Base-by-base conservation (phyloP, 2,888 invertebrate species). In the Ochropleura plecta region DNA sequence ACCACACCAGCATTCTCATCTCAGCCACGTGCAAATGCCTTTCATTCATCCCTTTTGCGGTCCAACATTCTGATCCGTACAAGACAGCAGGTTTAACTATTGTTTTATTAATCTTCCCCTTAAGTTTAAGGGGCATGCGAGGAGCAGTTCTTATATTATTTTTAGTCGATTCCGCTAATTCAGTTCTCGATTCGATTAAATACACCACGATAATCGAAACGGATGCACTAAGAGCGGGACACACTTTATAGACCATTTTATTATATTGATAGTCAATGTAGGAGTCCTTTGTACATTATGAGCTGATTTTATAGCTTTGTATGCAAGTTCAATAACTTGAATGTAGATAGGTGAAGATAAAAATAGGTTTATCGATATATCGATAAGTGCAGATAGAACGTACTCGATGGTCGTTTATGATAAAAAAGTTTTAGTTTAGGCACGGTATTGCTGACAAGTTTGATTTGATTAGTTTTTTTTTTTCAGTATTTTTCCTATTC, bases 301-400 rank as follows among this genome's bases (percentile, higher is more conserved):
- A 76, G 65, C 40, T 30, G 64, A 66, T 83, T 76, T 86, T 76
- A 76, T 76, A 59, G 67, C 73, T 59, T 40, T 63, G 40, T 73
- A 59, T 60, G 70, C 70, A 82, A 76, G 85, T 79, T 82, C 87
- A 85, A 77, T 87, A 87, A 85, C 87, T 85, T 85, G 72, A 74
- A 75, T 68, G 63, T 20, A 77, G 87, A 85, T 87, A 85, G 65
- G 51, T 30, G n/a, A 16, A 65, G 79, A 85, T 85, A 82, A 86
- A 73, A 70, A 63, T 65, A 69, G 74, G 73, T 71, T 62, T 66
- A 81, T 76, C 82, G 82, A 71, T 69, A 69, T 67, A 65, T 67
- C n/a, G 66, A 73, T 79, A 79, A 64, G 12, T 62, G 16, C 0
- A 57, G 65, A 83, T 80, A 73, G 49, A 73, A 80, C 60, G 49